Percentiles rank a stretch among this genome's conserved stretches.
Evolutionary conservation across 2,113 vertebrate species (phyloP).

Genomic region (Eidolon helvum): DNA sequence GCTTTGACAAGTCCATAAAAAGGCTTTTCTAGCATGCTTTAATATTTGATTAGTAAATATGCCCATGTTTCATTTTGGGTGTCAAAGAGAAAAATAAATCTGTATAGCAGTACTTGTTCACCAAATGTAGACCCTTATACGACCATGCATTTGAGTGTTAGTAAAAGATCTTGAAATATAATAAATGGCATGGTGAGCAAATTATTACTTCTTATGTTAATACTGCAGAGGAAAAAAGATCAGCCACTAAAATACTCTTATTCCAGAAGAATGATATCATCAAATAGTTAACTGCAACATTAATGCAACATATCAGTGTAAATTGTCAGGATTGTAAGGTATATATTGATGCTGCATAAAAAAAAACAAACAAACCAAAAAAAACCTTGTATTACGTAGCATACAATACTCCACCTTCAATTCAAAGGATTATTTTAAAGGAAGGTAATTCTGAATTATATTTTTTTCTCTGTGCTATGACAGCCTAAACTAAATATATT

Average conservation of each 20-base stretch:
- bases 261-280: not conserved
- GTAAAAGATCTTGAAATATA: not conserved
- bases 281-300: constrained; percentile 26
- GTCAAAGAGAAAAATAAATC: constrained; percentile 32
- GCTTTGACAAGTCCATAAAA: not conserved
- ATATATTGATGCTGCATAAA: constrained; percentile 37
- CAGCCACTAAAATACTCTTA: not conserved
- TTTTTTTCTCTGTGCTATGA: constrained; percentile 52
- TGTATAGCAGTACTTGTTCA: not conserved
- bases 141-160: not conserved
- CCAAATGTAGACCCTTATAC: not conserved
- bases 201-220: not conserved
- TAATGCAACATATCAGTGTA: constrained; percentile 10
- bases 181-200: not conserved
- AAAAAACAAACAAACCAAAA: not conserved
- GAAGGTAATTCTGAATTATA: constrained; percentile 52
- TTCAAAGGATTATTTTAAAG: constrained; percentile 36
- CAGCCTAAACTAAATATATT: constrained; percentile 35
- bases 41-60: not conserved
- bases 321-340: constrained; percentile 32
- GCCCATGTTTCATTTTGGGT: not conserved
- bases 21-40: not conserved
- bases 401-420: constrained; percentile 1
- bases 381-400: not conserved
- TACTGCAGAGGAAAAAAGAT: not conserved